Evolutionary conservation across 2,797 vertebrate species (phyloP).

Genomic region (Melanotaenia maccullochi): DNA sequence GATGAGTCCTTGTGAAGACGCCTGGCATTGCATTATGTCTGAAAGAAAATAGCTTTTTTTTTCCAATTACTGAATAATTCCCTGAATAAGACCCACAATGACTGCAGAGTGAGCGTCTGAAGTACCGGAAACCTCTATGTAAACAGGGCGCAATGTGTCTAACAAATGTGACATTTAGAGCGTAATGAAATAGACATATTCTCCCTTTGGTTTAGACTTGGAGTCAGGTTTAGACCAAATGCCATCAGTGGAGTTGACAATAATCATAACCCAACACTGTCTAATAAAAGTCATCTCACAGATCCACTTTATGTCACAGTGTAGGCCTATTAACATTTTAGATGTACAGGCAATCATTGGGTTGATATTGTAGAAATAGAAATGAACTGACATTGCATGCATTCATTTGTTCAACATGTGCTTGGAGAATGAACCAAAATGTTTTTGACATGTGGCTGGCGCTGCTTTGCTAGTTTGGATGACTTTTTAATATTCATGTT

Average conservation of each 20-base stretch:
- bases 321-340: not conserved
- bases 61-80: conserved; percentile 5
- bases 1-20: conserved; percentile 8
- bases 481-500: no score
- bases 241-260: not conserved
- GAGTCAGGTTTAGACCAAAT: not conserved
- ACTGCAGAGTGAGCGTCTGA: not conserved
- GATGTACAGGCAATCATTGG: not conserved
- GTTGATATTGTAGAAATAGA: not conserved
- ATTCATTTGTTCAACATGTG: not conserved
- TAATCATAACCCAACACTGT: not conserved
- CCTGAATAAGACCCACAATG: not conserved
- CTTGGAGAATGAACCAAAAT: not conserved
- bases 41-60: conserved; percentile 8
- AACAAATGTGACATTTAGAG: not conserved
- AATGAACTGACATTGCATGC: not conserved
- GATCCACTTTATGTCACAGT: not conserved
- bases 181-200: not conserved
- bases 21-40: not conserved
- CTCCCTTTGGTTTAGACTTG: not conserved
- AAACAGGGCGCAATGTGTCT: not conserved
- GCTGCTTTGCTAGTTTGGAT: not conserved
- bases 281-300: not conserved
- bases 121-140: not conserved
- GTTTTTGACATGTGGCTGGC: not conserved